These are phyloP conservation scores for Acanthopleura granulata DNA, from an alignment of 2,888 invertebrate species.

Conservation along the genomic window DNA sequence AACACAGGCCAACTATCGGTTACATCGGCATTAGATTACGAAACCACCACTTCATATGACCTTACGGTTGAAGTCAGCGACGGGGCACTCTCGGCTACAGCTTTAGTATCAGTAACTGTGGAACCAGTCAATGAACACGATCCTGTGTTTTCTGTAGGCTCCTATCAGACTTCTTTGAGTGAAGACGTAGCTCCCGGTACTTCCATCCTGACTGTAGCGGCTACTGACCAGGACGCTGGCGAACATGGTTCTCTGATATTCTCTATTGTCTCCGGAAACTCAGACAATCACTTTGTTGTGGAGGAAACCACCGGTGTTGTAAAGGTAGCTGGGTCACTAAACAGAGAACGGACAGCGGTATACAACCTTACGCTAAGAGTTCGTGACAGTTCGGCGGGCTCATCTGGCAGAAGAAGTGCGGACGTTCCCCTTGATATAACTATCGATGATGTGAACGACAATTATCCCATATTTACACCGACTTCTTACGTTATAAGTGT, in stretches of 20 bases:
- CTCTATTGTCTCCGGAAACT: constrained; percentile 24
- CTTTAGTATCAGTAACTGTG: neutral
- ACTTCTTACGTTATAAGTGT: neutral
- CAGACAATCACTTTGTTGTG: constrained; percentile 17
- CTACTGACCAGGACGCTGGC: constrained; percentile 41
- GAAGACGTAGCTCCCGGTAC: constrained; percentile 31
- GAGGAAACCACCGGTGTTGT: constrained; percentile 37
- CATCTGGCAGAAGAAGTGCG: neutral
- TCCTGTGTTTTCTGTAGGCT: constrained; percentile 29
- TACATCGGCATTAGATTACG: neutral
- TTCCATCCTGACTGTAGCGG: constrained; percentile 32
- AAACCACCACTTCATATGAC: constrained; percentile 6
- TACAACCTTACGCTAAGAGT: constrained; percentile 32
- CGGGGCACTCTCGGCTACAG: neutral
- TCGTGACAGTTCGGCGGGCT: neutral
- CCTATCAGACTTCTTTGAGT: constrained; percentile 34
- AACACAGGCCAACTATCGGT: constrained; percentile 14
- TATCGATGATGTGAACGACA: constrained; percentile 26
- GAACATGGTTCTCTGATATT: constrained; percentile 32
- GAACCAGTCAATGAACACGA: neutral
- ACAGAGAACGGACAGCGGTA: constrained; percentile 35
- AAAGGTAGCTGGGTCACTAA: constrained; percentile 33
- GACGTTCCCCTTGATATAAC: constrained; percentile 18
- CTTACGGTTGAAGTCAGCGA: neutral
- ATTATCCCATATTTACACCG: constrained; percentile 19